Evolutionary conservation across 2,797 vertebrate genomes (phyloP), one percentile per base, ranked within the genome.

Genomic region (Danio albolineatus): DNA sequence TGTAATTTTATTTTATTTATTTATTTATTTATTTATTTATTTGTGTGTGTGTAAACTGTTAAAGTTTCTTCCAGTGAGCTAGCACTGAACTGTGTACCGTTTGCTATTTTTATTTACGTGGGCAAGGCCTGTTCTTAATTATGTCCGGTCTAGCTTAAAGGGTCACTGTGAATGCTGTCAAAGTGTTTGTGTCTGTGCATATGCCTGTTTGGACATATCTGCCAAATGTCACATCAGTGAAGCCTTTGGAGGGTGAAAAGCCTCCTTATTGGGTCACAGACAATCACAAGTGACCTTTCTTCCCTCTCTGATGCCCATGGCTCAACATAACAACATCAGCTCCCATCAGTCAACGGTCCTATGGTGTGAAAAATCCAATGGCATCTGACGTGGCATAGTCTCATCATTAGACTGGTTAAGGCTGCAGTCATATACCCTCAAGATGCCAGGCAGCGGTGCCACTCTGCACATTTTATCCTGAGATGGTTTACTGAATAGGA

Each of bases 311-410:
- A 83, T 84, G 85, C 87, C 81, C 73, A 84, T 83, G 83, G 85
- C 87, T 84, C 81, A 86, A 85, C 81, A 86, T 81, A 85, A 85
- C 81, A 86, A 86, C 86, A 87, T 86, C 87, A 85, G 83, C 72
- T 87, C 80, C 73, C 77, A 87, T 89, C 85, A 87, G 86, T 87
- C 87, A 85, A 60, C 41, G 43, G 78, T 86, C 78, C 76, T 79
- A 69, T 82, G 84, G 86, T 85, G 87, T 83, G 83, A 87, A 85
- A 82, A 85, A 85, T 87, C 78, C 79, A 87, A 85, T 84, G 84
- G 85, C 86, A 82, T 75, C 76, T 86, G 87, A 86, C 85, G 66
- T 82, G 73, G 77, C 81, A 76, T 82, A 71, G 51, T 82, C 80
- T 83, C 70, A 80, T 83, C 83, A 66, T 75, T 81, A 72, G 78